These are phyloP conservation scores for Sorex fumeus DNA, from an alignment of 2,113 vertebrate genomes.

Conservation along the genomic window DNA sequence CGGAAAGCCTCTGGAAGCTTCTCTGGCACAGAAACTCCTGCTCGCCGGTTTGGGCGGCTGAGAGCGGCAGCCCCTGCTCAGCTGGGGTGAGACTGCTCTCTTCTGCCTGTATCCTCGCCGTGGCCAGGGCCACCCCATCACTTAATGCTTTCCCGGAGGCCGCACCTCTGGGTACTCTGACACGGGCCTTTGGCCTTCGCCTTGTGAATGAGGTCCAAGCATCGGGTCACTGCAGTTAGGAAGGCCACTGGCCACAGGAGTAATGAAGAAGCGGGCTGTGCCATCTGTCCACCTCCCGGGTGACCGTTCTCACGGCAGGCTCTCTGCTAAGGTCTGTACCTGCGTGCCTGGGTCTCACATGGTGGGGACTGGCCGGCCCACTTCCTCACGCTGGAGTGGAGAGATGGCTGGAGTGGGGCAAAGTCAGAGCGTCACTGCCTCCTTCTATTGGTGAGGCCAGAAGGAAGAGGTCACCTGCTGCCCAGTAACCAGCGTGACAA, in stretches of 20 bases:
- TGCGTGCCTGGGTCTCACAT: not conserved
- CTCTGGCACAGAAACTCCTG: too few species aligned
- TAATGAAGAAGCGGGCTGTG: not conserved
- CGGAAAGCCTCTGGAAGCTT: too few species aligned
- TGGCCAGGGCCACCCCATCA: too few species aligned
- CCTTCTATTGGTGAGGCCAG: too few species aligned
- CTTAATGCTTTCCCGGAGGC: not conserved
- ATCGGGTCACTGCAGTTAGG: not conserved
- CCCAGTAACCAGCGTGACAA: not conserved
- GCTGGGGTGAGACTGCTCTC: too few species aligned
- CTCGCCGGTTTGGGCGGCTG: too few species aligned
- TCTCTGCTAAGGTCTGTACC: not conserved
- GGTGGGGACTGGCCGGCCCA: too few species aligned
- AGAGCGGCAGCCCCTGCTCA: too few species aligned
- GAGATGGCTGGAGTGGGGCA: too few species aligned
- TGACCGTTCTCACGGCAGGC: not conserved
- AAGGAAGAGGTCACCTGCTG: not conserved
- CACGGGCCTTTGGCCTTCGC: not conserved
- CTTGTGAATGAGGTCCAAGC: not conserved
- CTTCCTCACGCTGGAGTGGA: too few species aligned
- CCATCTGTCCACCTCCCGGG: not conserved
- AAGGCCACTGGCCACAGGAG: not conserved
- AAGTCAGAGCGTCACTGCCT: too few species aligned
- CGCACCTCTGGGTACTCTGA: not conserved
- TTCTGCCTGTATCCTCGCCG: too few species aligned